Evolutionary conservation across 2,113 vertebrate genomes (phyloP), one percentile per base, ranked within the genome.

Genomic region (Eidolon helvum): DNA sequence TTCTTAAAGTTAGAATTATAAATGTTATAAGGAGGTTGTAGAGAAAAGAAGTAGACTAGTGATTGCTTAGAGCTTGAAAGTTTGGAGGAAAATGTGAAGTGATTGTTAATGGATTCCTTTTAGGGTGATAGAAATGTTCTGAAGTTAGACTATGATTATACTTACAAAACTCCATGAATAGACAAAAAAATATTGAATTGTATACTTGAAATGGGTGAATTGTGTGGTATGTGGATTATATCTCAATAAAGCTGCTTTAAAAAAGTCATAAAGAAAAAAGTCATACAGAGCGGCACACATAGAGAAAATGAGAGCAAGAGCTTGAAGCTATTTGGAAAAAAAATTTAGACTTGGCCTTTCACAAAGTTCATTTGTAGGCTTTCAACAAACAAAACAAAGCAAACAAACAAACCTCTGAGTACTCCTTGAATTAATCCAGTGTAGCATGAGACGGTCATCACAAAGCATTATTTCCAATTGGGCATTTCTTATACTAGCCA

Each of bases 381-480:
- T 94, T 77, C 38, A 90, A 78, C 14, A 48, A 55, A 88, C 77
- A 43, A 43, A 43, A 43, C 40, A 43, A 87, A 59, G 66, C 14
- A 48, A 55, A 88, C 48, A 63, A 83, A 72, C 7, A 40, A 87
- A 79, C 6, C 40, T 94, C 33, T 38, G 45, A 87, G 26, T 48
- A 90, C 28, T 97, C 89, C 79, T 69, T 93, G 84, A 97, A 78
- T 88, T 92, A 86, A 96, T 80, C 48, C 59, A 87, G 19, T 90
- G 90, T 93, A 88, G 63, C 35, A 86, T 92, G 65, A 96, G 71
- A 68, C 40, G 92, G 83, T 95, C 53, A 95, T 92, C 55, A 45
- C 48, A 84, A 92, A 82, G 48, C 65, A 90, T 96, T 96, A 87
- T 96, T 96, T 95, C 65, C 96, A 97, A 94, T 94, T 94, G 92